Conservation (phyloP, 1,140 invertebrate genomes). For the Tetranychus cinnabarinus region DNA sequence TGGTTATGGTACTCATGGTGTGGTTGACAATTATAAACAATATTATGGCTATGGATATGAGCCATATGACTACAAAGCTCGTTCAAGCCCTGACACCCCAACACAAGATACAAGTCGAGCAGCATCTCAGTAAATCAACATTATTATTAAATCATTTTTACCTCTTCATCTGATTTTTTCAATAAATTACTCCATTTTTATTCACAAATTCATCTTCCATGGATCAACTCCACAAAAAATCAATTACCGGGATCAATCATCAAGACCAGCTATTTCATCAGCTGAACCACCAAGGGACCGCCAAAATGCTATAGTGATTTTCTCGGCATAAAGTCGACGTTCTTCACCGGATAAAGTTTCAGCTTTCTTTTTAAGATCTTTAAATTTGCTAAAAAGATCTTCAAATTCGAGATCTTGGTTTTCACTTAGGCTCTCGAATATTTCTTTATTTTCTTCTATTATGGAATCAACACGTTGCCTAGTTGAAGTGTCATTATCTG, state of each 20-base stretch:
- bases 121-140: no score
- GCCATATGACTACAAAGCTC: no score
- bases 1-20: background rate
- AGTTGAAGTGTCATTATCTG: background rate
- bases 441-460: background rate
- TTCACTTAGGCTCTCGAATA: background rate
- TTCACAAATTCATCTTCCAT: no score
- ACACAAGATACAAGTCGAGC: no score
- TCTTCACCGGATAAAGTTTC: conserved; percentile 32
- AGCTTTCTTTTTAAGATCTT: conserved; percentile 38
- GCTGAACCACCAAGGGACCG: conserved; percentile 46
- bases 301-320: conserved; percentile 48
- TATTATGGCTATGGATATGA: background rate
- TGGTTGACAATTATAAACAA: background rate
- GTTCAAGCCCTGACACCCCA: no score
- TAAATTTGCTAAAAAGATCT: conserved; percentile 34
- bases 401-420: conserved; percentile 26
- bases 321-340: conserved; percentile 42
- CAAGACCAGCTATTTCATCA: conserved; percentile 32
- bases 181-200: no score
- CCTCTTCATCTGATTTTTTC: no score
- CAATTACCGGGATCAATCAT: background rate
- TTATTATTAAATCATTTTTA: no score
- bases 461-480: background rate
- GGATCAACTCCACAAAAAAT: no score